Percentiles rank a stretch among this genome's conserved stretches.
Conservation (phyloP, 2,888 invertebrate genomes). For the Limnephilus auricula region DNA sequence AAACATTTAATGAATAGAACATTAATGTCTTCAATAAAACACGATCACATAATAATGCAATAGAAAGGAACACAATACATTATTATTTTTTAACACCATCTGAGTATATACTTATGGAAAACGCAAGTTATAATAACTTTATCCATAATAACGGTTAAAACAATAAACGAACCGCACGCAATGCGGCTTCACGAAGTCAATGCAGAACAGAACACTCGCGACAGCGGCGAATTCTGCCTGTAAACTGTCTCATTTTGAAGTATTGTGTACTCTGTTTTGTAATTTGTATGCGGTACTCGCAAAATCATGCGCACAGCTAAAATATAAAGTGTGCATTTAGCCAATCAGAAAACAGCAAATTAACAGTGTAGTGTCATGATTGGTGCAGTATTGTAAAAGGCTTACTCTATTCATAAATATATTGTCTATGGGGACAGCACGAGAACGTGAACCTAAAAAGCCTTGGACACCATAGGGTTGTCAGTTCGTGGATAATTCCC, state of each 20-base stretch:
- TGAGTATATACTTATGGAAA: conserved; percentile 6
- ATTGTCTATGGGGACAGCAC: neutral
- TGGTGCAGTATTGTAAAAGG: neutral
- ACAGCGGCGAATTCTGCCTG: neutral
- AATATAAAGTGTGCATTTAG: neutral
- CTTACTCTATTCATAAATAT: neutral
- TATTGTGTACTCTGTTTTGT: neutral
- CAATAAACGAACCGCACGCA: conserved; percentile 2
- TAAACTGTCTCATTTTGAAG: neutral
- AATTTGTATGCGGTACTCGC: neutral
- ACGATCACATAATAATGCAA: conserved; percentile 9
- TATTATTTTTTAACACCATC: neutral
- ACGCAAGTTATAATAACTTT: conserved; percentile 21
- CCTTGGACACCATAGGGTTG: no score
- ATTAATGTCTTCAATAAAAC: conserved; percentile 5
- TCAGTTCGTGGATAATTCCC: no score
- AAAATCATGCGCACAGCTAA: neutral
- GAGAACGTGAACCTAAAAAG: neutral
- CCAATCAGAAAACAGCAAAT: conserved; percentile 22
- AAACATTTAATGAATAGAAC: neutral
- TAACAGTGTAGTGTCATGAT: neutral
- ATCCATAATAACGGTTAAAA: conserved; percentile 32
- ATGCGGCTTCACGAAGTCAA: neutral
- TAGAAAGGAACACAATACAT: conserved; percentile 15
- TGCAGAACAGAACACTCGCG: neutral